A percentile compares a stretch with the other conserved stretches of the same genome.
These are phyloP conservation scores for Poecilia picta DNA, from an alignment of 2,797 vertebrate genomes.

Conservation along the genomic window DNA sequence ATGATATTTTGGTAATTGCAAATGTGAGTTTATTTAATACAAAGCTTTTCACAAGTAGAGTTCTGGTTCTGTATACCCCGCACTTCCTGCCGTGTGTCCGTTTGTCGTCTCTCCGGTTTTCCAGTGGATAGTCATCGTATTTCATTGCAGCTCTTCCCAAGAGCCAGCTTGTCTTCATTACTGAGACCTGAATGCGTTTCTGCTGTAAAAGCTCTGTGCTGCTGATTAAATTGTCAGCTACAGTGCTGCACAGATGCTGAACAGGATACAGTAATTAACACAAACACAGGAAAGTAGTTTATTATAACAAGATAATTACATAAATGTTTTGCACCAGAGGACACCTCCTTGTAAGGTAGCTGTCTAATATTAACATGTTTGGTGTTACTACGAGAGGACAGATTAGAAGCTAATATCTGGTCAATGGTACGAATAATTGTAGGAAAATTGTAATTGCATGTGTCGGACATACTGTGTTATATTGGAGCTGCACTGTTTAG, in stretches of 20 bases:
- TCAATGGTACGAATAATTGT: neutral
- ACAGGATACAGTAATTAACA: slow-evolving; percentile 18
- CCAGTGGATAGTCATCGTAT: slow-evolving; percentile 36
- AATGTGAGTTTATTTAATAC: neutral
- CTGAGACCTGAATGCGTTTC: slow-evolving; percentile 47
- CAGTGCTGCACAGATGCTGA: slow-evolving; percentile 11
- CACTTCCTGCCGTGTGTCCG: slow-evolving; percentile 2
- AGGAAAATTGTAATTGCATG: neutral
- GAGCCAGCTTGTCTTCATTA: slow-evolving; percentile 49
- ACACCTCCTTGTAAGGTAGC: neutral
- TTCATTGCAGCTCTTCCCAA: slow-evolving; percentile 41
- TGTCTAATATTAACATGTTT: neutral
- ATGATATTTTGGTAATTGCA: neutral
- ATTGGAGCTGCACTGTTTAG: neutral
- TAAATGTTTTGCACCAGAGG: neutral
- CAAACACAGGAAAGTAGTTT: neutral
- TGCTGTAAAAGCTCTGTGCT: slow-evolving; percentile 11
- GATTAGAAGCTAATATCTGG: neutral
- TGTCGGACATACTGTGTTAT: neutral
- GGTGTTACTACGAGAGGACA: too few relatives aligned
- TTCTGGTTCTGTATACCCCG: neutral
- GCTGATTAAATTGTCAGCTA: slow-evolving; percentile 29
- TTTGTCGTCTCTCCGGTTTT: slow-evolving; percentile 18
- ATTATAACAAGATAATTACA: neutral
- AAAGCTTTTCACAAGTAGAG: neutral